Evolutionary conservation across 2,797 vertebrate genomes (phyloP).

Genomic region (Coluber constrictor): DNA sequence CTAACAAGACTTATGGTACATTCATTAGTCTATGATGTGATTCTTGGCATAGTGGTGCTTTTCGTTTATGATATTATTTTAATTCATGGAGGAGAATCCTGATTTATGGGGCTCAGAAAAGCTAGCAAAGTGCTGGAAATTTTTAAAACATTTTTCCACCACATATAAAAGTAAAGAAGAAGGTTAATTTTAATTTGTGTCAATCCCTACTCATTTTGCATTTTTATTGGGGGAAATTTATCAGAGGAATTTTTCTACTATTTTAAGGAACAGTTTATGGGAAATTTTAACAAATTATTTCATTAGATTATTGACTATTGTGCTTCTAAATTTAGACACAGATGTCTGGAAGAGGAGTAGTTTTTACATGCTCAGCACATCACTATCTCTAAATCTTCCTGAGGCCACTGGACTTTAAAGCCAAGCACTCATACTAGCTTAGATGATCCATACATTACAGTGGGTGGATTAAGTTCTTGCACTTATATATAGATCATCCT

Average conservation of each 20-base stretch:
- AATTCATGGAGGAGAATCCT: not conserved
- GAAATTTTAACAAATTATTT: slow-evolving; percentile 41
- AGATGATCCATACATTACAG: slow-evolving; percentile 27
- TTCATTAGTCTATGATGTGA: not conserved
- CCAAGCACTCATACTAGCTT: slow-evolving; percentile 18
- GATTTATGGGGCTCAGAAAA: slow-evolving; percentile 6
- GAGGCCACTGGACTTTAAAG: not conserved
- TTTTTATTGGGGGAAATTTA: slow-evolving; percentile 41
- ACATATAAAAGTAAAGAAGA: slow-evolving; percentile 10
- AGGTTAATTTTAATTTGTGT: slow-evolving; percentile 31
- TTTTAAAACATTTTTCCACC: not conserved
- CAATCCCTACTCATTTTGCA: slow-evolving; percentile 38
- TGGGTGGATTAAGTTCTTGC: not conserved
- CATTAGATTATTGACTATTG: slow-evolving; percentile 31
- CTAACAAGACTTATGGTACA: not conserved
- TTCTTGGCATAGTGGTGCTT: not conserved
- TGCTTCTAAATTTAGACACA: slow-evolving; percentile 31
- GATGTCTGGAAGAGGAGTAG: slow-evolving; percentile 6
- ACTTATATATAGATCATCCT: slow-evolving; percentile 31
- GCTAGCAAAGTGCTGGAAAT: not conserved
- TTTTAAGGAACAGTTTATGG: slow-evolving; percentile 43
- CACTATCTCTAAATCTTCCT: slow-evolving; percentile 4
- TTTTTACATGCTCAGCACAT: slow-evolving; percentile 2
- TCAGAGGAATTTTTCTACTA: slow-evolving; percentile 18
- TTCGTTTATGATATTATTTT: slow-evolving; percentile 7